Conservation (phyloP, 1,140 invertebrate genomes). For the Heterodera schachtii region DNA sequence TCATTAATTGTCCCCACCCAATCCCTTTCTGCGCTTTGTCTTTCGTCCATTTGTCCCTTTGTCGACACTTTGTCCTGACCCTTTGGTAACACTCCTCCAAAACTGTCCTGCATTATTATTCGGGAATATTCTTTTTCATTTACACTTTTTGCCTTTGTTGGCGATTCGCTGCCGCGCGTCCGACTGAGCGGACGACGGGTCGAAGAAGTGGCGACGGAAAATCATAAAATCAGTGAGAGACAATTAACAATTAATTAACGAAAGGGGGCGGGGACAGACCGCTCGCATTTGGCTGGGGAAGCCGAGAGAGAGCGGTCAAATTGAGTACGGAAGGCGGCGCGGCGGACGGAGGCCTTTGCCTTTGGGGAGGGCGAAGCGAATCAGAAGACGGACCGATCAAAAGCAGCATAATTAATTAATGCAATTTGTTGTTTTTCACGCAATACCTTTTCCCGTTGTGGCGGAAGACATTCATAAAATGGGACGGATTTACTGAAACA, state of each 20-base stretch:
- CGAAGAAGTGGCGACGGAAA: conserved; percentile 11
- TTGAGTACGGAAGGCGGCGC: conserved; percentile 31
- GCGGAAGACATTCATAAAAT: conserved; percentile 12
- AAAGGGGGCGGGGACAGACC: background rate
- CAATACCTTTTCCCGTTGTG: conserved; percentile 14
- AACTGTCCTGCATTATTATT: background rate
- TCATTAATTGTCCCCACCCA: background rate
- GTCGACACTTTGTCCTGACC: background rate
- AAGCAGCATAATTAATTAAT: background rate
- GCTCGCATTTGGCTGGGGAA: conserved; percentile 14
- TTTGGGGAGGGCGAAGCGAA: background rate
- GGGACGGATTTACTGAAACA: background rate
- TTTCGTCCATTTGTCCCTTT: background rate
- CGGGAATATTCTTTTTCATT: background rate
- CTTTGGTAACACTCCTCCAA: background rate
- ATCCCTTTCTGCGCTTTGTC: background rate
- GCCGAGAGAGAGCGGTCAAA: conserved; percentile 8
- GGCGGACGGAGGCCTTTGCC: conserved; percentile 29
- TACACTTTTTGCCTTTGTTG: background rate
- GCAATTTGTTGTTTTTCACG: background rate
- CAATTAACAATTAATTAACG: conserved; percentile 4
- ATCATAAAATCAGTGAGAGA: conserved; percentile 11
- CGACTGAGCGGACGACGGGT: conserved; percentile 15
- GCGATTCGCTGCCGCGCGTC: conserved; percentile 1
- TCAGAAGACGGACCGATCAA: background rate